Evolutionary conservation across 2,797 vertebrate species (phyloP).

Genomic region (Odontamblyopus lacepedii): DNA sequence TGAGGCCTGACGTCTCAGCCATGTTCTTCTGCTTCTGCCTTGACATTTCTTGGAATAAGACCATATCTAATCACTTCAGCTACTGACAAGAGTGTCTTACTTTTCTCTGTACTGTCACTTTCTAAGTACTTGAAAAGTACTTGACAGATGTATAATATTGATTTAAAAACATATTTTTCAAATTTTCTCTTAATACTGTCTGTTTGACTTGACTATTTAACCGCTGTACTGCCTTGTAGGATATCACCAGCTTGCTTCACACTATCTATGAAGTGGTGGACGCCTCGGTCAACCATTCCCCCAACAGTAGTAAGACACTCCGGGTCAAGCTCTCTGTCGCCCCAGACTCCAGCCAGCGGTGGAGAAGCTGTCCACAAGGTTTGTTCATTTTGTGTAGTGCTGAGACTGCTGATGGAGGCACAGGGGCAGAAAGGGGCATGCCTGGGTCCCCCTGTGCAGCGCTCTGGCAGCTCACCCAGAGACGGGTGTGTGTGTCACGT

Average conservation of each 20-base stretch:
- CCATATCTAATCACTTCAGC: slow-evolving; percentile 42
- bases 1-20: slow-evolving; percentile 43
- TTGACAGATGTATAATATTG: slow-evolving; percentile 27
- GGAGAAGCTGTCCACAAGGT: slow-evolving; percentile 83
- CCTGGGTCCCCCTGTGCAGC: slow-evolving; percentile 48
- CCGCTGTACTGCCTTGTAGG: slow-evolving; percentile 68
- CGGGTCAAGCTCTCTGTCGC: slow-evolving; percentile 95
- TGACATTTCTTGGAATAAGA: slow-evolving; percentile 39
- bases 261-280: slow-evolving; percentile 99
- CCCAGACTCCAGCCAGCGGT: slow-evolving; percentile 91
- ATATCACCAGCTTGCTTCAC: slow-evolving; percentile 97
- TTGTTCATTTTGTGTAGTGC: slow-evolving; percentile 77
- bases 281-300: slow-evolving; percentile 96
- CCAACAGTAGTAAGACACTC: slow-evolving; percentile 94
- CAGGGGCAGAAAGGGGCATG: slow-evolving; percentile 39
- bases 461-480: slow-evolving; percentile 63
- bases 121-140: slow-evolving; percentile 34
- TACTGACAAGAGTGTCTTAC: slow-evolving; percentile 41
- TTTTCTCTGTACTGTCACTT: slow-evolving; percentile 37
- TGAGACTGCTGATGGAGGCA: slow-evolving; percentile 18
- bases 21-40: slow-evolving; percentile 25
- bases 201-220: neutral
- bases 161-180: slow-evolving; percentile 10
- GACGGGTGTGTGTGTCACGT: slow-evolving; percentile 63
- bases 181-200: neutral